Conservation (phyloP, 2,113 vertebrate species). For the Podilymbus podiceps region DNA sequence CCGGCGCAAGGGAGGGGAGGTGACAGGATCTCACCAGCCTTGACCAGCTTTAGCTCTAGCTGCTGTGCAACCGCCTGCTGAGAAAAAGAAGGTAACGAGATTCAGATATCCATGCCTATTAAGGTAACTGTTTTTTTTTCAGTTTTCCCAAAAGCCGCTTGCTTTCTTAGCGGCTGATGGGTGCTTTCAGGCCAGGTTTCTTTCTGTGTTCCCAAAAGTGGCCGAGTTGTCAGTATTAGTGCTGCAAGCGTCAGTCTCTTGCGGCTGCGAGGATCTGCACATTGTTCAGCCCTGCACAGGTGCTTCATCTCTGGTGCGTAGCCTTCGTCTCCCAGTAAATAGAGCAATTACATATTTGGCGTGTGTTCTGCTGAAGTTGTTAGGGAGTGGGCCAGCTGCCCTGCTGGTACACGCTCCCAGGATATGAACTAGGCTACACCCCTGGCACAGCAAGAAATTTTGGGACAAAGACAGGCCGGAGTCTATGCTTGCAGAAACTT, state of each 20-base stretch:
- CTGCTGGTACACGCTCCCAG: background rate
- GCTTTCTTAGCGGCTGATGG: background rate
- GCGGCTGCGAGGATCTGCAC: accelerated
- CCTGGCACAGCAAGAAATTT: background rate
- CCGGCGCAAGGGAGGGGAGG: accelerated
- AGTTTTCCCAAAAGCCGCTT: background rate
- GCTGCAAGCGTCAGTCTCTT: accelerated
- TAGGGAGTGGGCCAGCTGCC: background rate
- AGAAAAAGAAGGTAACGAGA: background rate
- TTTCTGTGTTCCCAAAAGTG: background rate
- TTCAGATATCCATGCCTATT: background rate
- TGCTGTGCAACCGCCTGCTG: background rate
- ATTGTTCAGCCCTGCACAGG: background rate
- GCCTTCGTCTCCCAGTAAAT: background rate
- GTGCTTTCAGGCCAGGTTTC: background rate
- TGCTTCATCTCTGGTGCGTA: background rate
- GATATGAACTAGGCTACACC: background rate
- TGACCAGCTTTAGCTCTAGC: background rate
- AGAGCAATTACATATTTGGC: background rate
- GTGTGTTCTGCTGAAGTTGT: background rate
- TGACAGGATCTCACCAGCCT: background rate
- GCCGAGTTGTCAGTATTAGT: background rate
- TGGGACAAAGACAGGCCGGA: slow-evolving; percentile 4
- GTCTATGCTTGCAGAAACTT: background rate
- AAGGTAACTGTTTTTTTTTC: background rate